A percentile compares a stretch with the other conserved stretches of the same genome.
Evolutionary conservation across 2,113 vertebrate species (phyloP).

Genomic region (Podilymbus podiceps): DNA sequence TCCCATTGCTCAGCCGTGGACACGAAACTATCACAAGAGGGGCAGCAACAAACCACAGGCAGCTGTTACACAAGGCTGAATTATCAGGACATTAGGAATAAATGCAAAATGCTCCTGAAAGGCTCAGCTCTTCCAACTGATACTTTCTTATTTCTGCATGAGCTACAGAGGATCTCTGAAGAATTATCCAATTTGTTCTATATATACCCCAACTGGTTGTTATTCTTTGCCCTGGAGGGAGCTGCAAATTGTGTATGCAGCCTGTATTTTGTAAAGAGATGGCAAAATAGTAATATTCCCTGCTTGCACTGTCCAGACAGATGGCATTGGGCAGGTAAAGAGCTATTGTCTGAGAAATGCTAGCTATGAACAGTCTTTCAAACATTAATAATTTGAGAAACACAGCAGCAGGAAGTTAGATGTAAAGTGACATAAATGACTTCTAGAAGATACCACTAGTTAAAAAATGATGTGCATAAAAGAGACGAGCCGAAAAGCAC

Average conservation of each 20-base stretch:
- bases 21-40: neutral
- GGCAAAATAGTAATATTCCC: neutral
- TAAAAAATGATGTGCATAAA: slow-evolving; percentile 3
- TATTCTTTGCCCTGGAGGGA: slow-evolving; percentile 12
- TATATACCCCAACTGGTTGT: neutral
- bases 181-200: slow-evolving; percentile 15
- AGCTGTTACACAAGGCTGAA: neutral
- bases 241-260: neutral
- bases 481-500: neutral
- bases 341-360: neutral
- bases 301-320: neutral
- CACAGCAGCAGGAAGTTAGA: slow-evolving; percentile 7
- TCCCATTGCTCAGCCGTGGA: neutral
- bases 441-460: slow-evolving; percentile 22
- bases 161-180: slow-evolving; percentile 6
- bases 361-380: neutral
- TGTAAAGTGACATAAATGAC: slow-evolving; percentile 40
- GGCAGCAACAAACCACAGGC: neutral
- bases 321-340: slow-evolving; percentile 13
- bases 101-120: slow-evolving; percentile 22
- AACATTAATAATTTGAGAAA: slow-evolving; percentile 45
- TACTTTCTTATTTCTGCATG: slow-evolving; percentile 32
- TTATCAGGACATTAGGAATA: neutral
- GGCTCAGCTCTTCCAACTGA: neutral
- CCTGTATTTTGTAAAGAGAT: neutral